Percentiles rank a stretch among this genome's conserved stretches.
phyloP scores from a whole-genome alignment of 2,888 invertebrate species.

The Caenorhabditis zanzibari region DNA sequence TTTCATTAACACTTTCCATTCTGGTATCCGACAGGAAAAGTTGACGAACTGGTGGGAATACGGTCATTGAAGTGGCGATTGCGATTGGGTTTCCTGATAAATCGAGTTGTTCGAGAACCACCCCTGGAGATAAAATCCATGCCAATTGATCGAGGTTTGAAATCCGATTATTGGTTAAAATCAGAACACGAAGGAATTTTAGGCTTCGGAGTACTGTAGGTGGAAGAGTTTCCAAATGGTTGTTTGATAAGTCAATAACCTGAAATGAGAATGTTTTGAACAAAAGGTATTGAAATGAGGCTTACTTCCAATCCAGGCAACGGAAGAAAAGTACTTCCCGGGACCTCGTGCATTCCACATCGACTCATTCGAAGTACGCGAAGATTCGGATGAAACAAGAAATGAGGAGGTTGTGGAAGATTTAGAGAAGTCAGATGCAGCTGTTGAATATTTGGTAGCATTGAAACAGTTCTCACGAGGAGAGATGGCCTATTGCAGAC shows the following conservation, averaged over 20 bases:
- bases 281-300: too few species aligned
- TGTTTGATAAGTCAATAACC: conserved; percentile 74
- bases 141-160: conserved; percentile 71
- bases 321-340: conserved; percentile 75
- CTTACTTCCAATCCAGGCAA: conserved; percentile 77
- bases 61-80: conserved; percentile 63
- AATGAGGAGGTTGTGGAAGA: conserved; percentile 79
- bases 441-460: conserved; percentile 66
- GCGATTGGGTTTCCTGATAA: conserved; percentile 76
- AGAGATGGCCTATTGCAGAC: conserved; percentile 67
- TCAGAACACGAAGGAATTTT: conserved; percentile 70
- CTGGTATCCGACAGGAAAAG: conserved; percentile 73
- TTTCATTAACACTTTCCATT: conserved; percentile 72
- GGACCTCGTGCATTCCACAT: conserved; percentile 75
- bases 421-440: conserved; percentile 60
- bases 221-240: conserved; percentile 75
- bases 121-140: conserved; percentile 73
- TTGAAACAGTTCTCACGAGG: conserved; percentile 69
- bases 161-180: conserved; percentile 76
- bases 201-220: conserved; percentile 74
- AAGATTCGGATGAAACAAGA: conserved; percentile 75
- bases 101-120: conserved; percentile 76
- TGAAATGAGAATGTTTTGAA: conserved; percentile 2
- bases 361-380: conserved; percentile 73
- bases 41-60: conserved; percentile 75